A percentile compares a stretch with the other conserved stretches of the same genome.
Conservation (phyloP, 2,888 invertebrate species). For the Andrena hattorfiana region DNA sequence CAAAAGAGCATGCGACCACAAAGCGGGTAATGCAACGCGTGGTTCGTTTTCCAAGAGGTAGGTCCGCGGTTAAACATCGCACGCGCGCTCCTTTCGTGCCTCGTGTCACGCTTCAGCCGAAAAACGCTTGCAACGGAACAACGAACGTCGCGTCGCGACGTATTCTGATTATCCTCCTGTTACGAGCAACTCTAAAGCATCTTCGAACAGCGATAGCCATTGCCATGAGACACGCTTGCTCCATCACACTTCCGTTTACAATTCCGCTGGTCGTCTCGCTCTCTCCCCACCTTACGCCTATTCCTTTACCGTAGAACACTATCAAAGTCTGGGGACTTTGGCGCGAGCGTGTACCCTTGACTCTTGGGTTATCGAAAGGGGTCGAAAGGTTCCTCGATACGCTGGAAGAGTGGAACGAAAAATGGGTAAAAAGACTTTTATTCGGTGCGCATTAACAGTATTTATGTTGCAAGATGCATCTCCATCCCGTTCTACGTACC, state of each 20-base stretch:
- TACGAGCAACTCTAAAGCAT: background rate
- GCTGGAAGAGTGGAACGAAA: constrained; percentile 77
- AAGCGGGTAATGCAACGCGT: constrained; percentile 81
- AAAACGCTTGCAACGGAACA: background rate
- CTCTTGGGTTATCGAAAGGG: constrained; percentile 80
- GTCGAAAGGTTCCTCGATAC: constrained; percentile 74
- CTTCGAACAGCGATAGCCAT: background rate
- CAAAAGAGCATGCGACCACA: constrained; percentile 84
- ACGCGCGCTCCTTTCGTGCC: constrained; percentile 26
- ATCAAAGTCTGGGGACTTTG: constrained; percentile 71
- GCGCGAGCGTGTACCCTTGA: constrained; percentile 80
- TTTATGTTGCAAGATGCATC: constrained; percentile 39
- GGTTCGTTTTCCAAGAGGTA: constrained; percentile 66
- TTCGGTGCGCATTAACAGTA: constrained; percentile 27
- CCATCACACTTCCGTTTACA: constrained; percentile 4
- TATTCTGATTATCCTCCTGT: background rate
- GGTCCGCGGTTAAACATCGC: constrained; percentile 48
- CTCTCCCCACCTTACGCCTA: background rate
- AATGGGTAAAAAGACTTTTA: constrained; percentile 67
- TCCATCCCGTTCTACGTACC: background rate
- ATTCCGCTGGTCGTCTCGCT: background rate
- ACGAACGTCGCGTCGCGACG: background rate
- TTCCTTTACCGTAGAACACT: constrained; percentile 38
- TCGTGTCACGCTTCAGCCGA: background rate
- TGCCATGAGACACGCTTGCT: background rate